Percentiles rank a stretch among this genome's conserved stretches.
Conservation (phyloP, 2,113 vertebrate species). For the Telmatochromis sp. region DNA sequence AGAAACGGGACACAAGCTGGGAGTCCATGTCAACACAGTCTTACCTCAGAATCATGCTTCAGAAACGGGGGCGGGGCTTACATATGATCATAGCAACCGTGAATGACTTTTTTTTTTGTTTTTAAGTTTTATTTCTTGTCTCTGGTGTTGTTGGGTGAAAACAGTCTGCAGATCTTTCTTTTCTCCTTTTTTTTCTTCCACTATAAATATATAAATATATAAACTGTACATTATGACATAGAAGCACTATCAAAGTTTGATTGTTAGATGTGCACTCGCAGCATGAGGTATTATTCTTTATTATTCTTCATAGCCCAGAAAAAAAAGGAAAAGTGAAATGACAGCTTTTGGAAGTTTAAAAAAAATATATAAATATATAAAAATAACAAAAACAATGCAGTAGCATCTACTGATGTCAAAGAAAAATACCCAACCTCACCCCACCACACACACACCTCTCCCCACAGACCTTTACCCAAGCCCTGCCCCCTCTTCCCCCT, state of each 20-base stretch:
- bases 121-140: slow-evolving; percentile 32
- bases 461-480: background rate
- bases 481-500: background rate
- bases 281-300: slow-evolving; percentile 75
- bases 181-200: slow-evolving; percentile 24
- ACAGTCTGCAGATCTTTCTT: slow-evolving; percentile 8
- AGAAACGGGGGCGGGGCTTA: slow-evolving; percentile 13
- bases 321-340: slow-evolving; percentile 21
- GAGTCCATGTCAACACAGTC: slow-evolving; percentile 51
- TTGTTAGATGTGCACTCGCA: slow-evolving; percentile 76
- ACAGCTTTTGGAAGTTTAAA: slow-evolving; percentile 30
- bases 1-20: slow-evolving; percentile 23
- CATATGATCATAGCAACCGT: slow-evolving; percentile 24
- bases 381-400: slow-evolving; percentile 43
- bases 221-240: slow-evolving; percentile 73
- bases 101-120: slow-evolving; percentile 15
- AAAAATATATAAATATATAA: background rate
- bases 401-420: slow-evolving; percentile 63
- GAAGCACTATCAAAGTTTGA: slow-evolving; percentile 75
- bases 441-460: background rate
- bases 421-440: slow-evolving; percentile 22
- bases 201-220: slow-evolving; percentile 70
- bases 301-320: slow-evolving; percentile 56
- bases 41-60: slow-evolving; percentile 59
- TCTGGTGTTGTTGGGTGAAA: slow-evolving; percentile 59